phyloP scores from a whole-genome alignment of 2,888 invertebrate genomes.

The Metellina segmentata region DNA sequence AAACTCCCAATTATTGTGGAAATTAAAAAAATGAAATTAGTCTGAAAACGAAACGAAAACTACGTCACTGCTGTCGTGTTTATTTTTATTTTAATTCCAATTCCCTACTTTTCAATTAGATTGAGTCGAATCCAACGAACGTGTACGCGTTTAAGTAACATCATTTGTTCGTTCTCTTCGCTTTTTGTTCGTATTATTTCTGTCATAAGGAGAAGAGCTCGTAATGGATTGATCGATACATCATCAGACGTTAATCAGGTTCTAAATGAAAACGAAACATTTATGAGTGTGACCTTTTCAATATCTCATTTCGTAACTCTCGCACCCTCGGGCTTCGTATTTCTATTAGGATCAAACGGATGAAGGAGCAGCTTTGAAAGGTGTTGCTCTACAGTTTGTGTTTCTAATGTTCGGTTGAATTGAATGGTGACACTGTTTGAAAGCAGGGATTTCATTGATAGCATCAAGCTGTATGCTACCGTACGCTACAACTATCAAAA shows the following conservation, averaged over 20 bases:
- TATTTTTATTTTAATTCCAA: not conserved
- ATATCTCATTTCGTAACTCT: not conserved
- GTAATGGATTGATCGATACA: slow-evolving; percentile 44
- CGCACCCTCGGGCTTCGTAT: not conserved
- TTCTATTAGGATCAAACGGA: not conserved
- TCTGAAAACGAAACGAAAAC: not conserved
- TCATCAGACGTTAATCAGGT: slow-evolving; percentile 31
- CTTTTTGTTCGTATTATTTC: slow-evolving; percentile 17
- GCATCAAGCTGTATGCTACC: not conserved
- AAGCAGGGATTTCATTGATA: not conserved
- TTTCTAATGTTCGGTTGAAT: not conserved
- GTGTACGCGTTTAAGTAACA: not conserved
- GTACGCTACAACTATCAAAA: not conserved
- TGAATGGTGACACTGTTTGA: not conserved
- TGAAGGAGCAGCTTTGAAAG: not conserved
- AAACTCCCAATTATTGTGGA: too few species aligned
- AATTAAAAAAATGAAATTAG: too few species aligned
- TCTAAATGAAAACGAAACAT: slow-evolving; percentile 15
- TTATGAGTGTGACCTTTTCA: slow-evolving; percentile 2
- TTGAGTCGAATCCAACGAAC: not conserved
- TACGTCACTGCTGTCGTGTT: not conserved
- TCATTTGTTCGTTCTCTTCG: not conserved
- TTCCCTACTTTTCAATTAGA: not conserved
- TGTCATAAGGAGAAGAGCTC: slow-evolving; percentile 2
- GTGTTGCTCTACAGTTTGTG: not conserved